phyloP scores from a whole-genome alignment of 2,888 invertebrate genomes.

The Epirrhoe alternata region DNA sequence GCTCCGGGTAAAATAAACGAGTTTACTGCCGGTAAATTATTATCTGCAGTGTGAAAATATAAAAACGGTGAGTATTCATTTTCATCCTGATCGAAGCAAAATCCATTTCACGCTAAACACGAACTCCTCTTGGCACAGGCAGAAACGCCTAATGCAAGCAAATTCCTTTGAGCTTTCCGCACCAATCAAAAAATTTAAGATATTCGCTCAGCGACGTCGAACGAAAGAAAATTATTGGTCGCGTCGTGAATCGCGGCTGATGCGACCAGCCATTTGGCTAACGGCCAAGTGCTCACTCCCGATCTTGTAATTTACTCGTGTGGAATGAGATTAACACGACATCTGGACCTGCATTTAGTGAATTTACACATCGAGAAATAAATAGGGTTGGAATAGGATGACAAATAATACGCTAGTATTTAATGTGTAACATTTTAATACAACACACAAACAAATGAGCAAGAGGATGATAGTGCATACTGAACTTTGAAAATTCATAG shows the following conservation, averaged over 20 bases:
- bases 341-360: slow-evolving; percentile 71
- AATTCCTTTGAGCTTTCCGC: slow-evolving; percentile 42
- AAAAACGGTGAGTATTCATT: slow-evolving; percentile 23
- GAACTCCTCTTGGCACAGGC: slow-evolving; percentile 33
- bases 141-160: slow-evolving; percentile 39
- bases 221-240: slow-evolving; percentile 69
- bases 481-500: not conserved
- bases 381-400: slow-evolving; percentile 19
- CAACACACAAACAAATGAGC: not conserved
- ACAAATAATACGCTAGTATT: not conserved
- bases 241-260: slow-evolving; percentile 62
- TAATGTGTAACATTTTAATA: not conserved
- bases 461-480: not conserved
- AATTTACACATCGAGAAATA: slow-evolving; percentile 53
- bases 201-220: slow-evolving; percentile 54
- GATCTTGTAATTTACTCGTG: slow-evolving; percentile 77
- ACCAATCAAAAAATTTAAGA: slow-evolving; percentile 51
- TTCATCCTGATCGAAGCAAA: slow-evolving; percentile 20
- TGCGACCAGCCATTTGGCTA: slow-evolving; percentile 73
- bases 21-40: slow-evolving; percentile 9
- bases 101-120: slow-evolving; percentile 26
- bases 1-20: slow-evolving; percentile 2
- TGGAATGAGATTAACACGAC: slow-evolving; percentile 74
- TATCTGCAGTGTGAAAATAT: slow-evolving; percentile 20
- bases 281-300: slow-evolving; percentile 64